Evolutionary conservation across 2,888 invertebrate genomes (phyloP).

Genomic region (Arctia plantaginis): DNA sequence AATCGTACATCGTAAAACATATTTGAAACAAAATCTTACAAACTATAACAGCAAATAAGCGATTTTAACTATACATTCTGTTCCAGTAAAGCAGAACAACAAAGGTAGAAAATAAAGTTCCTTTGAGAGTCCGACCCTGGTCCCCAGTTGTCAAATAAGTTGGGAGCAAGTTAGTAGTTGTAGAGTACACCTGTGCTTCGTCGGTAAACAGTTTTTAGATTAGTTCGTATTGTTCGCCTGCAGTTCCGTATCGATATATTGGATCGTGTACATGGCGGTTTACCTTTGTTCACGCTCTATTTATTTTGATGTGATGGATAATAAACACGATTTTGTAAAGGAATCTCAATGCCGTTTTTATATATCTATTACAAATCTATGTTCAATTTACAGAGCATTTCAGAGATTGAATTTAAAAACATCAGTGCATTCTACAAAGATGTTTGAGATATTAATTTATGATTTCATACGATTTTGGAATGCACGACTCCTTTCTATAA

Average conservation of each 20-base stretch:
- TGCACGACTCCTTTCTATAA: background rate
- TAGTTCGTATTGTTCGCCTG: conserved; percentile 45
- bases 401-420: background rate
- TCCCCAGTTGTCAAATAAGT: conserved; percentile 46
- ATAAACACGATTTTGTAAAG: conserved; percentile 5
- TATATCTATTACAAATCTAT: background rate
- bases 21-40: background rate
- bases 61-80: background rate
- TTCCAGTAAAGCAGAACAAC: background rate
- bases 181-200: conserved; percentile 40
- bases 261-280: conserved; percentile 16
- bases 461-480: background rate
- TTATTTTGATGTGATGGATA: conserved; percentile 17
- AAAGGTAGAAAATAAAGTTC: conserved; percentile 9
- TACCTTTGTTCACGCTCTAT: conserved; percentile 1
- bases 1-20: background rate
- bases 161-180: conserved; percentile 39
- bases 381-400: background rate
- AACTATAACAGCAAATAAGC: background rate
- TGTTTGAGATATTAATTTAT: background rate
- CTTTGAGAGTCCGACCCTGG: conserved; percentile 33
- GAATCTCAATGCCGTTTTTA: background rate
- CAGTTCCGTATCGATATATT: conserved; percentile 33
- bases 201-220: conserved; percentile 52
- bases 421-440: background rate